A percentile compares a stretch with the other conserved stretches of the same genome.
phyloP scores from a whole-genome alignment of 2,888 invertebrate species.

The Hemistola chrysoprasaria region DNA sequence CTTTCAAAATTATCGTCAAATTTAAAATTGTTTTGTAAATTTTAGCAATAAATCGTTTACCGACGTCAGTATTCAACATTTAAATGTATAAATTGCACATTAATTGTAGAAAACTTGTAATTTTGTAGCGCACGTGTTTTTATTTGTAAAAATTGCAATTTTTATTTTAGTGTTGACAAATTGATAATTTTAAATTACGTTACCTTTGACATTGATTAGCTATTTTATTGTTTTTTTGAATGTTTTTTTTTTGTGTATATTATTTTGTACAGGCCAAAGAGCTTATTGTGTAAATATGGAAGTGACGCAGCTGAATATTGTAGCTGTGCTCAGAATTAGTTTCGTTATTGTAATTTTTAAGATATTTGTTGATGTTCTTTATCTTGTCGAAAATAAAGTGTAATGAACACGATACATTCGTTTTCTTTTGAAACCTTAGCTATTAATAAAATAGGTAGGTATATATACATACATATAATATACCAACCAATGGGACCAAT shows the following conservation, averaged over 20 bases:
- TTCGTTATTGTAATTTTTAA: conserved; percentile 80
- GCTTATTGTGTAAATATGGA: conserved; percentile 74
- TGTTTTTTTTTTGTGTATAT: conserved; percentile 56
- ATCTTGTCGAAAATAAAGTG: conserved; percentile 79
- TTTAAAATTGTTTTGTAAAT: conserved; percentile 21
- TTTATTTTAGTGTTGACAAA: conserved; percentile 64
- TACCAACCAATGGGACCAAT: too few species aligned
- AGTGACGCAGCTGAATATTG: conserved; percentile 50
- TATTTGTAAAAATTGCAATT: conserved; percentile 49
- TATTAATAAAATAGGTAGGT: too few species aligned
- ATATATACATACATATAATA: too few species aligned
- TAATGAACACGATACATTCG: conserved; percentile 47
- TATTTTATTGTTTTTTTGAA: conserved; percentile 54
- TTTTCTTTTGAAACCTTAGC: conserved; percentile 24
- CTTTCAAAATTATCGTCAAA: conserved; percentile 12
- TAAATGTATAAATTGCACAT: conserved; percentile 27
- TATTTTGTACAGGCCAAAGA: conserved; percentile 79
- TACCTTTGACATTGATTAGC: conserved; percentile 64
- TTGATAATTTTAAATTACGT: conserved; percentile 76
- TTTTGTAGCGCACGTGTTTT: conserved; percentile 26
- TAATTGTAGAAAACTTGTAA: conserved; percentile 13
- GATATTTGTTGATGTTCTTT: conserved; percentile 81
- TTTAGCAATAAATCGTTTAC: conserved; percentile 39
- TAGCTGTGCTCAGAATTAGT: conserved; percentile 59
- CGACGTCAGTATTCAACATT: conserved; percentile 58